Evolutionary conservation across 2,888 invertebrate genomes (phyloP).

Genomic region (Amblyjoppa fuscipennis): DNA sequence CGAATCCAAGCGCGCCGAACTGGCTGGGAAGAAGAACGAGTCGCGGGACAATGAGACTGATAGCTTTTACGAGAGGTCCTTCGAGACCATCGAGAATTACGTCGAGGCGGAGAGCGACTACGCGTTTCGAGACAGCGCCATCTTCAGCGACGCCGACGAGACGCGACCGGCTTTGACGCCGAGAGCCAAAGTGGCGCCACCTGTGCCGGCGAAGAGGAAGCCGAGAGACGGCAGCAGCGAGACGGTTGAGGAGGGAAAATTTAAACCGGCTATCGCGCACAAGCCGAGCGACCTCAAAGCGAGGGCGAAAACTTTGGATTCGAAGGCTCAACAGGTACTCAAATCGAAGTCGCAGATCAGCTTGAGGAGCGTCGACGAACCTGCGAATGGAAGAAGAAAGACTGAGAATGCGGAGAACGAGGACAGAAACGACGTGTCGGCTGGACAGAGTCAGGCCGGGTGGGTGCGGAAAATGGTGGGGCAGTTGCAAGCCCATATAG

Average conservation of each 20-base stretch:
- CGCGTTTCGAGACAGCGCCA: constrained; percentile 92
- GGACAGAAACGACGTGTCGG: constrained; percentile 81
- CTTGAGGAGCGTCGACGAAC: neutral
- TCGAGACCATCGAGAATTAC: constrained; percentile 91
- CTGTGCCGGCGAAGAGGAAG: constrained; percentile 78
- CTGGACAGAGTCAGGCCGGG: constrained; percentile 83
- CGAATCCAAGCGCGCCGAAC: constrained; percentile 75
- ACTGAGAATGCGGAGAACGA: constrained; percentile 48
- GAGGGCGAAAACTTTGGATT: constrained; percentile 58
- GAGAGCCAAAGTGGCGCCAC: constrained; percentile 76
- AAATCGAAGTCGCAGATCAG: neutral
- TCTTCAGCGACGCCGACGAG: constrained; percentile 92
- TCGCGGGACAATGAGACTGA: constrained; percentile 86
- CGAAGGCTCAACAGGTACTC: neutral
- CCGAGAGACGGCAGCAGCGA: neutral
- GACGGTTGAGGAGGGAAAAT: constrained; percentile 26
- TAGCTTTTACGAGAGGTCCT: constrained; percentile 92
- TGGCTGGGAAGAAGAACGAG: constrained; percentile 57
- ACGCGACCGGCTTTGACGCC: constrained; percentile 18
- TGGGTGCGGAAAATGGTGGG: constrained; percentile 84
- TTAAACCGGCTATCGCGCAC: constrained; percentile 76
- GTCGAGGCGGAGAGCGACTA: constrained; percentile 89
- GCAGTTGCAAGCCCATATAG: constrained; percentile 81
- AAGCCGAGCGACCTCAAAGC: constrained; percentile 79
- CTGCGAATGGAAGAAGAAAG: neutral